Evolutionary conservation across 2,888 invertebrate genomes (phyloP).

Genomic region (Ceriagrion tenellum): DNA sequence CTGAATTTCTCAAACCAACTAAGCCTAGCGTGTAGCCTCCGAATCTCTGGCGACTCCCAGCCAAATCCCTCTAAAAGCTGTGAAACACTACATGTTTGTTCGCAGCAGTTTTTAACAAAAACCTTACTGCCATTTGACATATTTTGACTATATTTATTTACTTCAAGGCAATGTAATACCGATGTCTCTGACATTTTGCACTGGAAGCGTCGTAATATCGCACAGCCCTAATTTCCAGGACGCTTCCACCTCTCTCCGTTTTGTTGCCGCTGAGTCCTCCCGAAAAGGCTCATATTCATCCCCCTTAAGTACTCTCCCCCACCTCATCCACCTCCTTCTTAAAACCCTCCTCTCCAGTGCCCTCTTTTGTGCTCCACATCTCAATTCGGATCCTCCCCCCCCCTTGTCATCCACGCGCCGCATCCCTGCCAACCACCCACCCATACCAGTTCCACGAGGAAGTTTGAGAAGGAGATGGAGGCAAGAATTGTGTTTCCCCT

Average conservation of each 20-base stretch:
- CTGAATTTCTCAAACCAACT: too few relatives aligned
- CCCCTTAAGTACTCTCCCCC: background rate
- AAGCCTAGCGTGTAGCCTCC: too few relatives aligned
- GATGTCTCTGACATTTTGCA: too few relatives aligned
- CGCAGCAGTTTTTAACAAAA: too few relatives aligned
- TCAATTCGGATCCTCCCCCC: background rate
- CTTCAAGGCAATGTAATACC: too few relatives aligned
- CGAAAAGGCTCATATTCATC: background rate
- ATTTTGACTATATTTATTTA: too few relatives aligned
- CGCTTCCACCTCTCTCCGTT: background rate
- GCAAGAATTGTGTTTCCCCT: background rate
- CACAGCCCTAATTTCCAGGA: too few relatives aligned
- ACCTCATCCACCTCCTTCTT: background rate
- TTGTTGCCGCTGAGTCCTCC: background rate
- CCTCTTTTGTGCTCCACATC: background rate
- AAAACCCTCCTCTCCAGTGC: background rate
- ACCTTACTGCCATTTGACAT: too few relatives aligned
- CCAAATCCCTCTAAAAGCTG: too few relatives aligned
- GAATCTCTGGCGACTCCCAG: too few relatives aligned
- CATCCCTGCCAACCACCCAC: background rate
- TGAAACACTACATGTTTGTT: too few relatives aligned
- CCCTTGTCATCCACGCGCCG: background rate
- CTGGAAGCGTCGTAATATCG: too few relatives aligned
- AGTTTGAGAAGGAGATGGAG: background rate
- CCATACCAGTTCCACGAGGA: background rate